Percentiles rank a stretch among this genome's conserved stretches.
Evolutionary conservation across 2,888 invertebrate genomes (phyloP).

Genomic region (Sphaeridia pumilis): DNA sequence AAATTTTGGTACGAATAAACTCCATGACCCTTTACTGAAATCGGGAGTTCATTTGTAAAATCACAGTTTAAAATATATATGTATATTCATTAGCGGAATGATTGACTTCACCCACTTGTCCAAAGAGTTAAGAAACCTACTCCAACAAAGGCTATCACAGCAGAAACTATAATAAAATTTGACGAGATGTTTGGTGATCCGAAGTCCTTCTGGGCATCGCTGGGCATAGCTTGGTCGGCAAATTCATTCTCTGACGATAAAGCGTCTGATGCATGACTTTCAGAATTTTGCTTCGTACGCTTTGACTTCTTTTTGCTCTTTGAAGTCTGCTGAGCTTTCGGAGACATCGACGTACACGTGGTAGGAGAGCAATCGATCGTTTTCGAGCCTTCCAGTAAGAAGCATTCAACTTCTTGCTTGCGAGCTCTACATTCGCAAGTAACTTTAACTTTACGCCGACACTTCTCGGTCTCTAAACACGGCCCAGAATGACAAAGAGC

Average conservation of each 20-base stretch:
- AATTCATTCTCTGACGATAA: neutral
- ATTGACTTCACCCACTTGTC: too few relatives aligned
- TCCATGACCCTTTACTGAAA: too few relatives aligned
- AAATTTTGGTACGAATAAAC: too few relatives aligned
- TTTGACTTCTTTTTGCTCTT: constrained; percentile 20
- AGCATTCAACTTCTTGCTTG: constrained; percentile 49
- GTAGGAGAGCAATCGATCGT: constrained; percentile 25
- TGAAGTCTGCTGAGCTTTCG: neutral
- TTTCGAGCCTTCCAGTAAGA: constrained; percentile 24
- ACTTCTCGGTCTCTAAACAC: constrained; percentile 55
- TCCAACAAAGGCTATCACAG: constrained; percentile 11
- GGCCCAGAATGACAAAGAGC: constrained; percentile 59
- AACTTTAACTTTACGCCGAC: constrained; percentile 67
- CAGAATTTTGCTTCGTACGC: constrained; percentile 29
- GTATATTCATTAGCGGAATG: too few relatives aligned
- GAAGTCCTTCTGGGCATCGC: neutral
- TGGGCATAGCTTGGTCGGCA: neutral
- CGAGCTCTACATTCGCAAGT: constrained; percentile 65
- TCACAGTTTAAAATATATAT: too few relatives aligned
- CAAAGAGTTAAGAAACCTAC: too few relatives aligned
- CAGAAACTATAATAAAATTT: neutral
- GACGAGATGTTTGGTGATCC: too few relatives aligned
- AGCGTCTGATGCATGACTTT: constrained; percentile 18
- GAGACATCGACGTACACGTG: constrained; percentile 21
- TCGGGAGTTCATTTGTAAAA: too few relatives aligned